A percentile compares a stretch with the other conserved stretches of the same genome.
Conservation (phyloP, 2,113 vertebrate genomes). For the Reinhardtius hippoglossoides region DNA sequence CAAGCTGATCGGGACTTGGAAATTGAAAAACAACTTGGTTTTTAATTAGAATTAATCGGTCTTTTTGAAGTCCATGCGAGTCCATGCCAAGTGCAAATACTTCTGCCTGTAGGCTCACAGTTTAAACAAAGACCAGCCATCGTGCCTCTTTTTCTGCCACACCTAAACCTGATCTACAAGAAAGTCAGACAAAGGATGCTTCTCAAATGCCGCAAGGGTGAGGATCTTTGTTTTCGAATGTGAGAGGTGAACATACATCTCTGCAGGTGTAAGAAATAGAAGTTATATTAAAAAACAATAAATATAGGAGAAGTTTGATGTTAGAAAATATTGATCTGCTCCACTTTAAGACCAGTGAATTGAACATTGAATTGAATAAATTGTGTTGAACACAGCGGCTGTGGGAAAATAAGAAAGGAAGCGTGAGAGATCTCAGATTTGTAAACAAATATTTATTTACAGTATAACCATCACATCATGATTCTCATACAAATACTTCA, state of each 20-base stretch:
- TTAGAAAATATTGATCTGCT: neutral
- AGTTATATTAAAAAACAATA: neutral
- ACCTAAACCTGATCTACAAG: conserved; percentile 73
- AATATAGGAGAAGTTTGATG: neutral
- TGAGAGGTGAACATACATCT: neutral
- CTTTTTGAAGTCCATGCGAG: too few relatives aligned
- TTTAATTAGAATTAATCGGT: too few relatives aligned
- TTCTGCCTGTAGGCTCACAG: conserved; percentile 17
- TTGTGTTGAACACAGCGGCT: neutral
- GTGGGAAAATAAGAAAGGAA: conserved; percentile 7
- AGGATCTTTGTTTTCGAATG: neutral
- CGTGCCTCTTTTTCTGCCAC: conserved; percentile 39
- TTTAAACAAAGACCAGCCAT: conserved; percentile 37
- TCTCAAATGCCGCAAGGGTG: neutral
- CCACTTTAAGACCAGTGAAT: neutral
- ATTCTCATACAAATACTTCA: conserved; percentile 26
- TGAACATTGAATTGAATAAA: neutral
- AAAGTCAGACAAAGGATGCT: conserved; percentile 38
- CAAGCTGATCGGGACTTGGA: neutral
- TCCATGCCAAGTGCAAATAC: neutral
- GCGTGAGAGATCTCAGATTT: conserved; percentile 20
- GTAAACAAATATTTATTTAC: conserved; percentile 77
- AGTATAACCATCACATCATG: conserved; percentile 16
- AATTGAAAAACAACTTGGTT: too few relatives aligned
- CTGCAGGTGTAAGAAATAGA: neutral